Percentiles rank a stretch among this genome's conserved stretches.
Evolutionary conservation across 2,888 invertebrate species (phyloP).

Genomic region (Tenthredo mesomela): DNA sequence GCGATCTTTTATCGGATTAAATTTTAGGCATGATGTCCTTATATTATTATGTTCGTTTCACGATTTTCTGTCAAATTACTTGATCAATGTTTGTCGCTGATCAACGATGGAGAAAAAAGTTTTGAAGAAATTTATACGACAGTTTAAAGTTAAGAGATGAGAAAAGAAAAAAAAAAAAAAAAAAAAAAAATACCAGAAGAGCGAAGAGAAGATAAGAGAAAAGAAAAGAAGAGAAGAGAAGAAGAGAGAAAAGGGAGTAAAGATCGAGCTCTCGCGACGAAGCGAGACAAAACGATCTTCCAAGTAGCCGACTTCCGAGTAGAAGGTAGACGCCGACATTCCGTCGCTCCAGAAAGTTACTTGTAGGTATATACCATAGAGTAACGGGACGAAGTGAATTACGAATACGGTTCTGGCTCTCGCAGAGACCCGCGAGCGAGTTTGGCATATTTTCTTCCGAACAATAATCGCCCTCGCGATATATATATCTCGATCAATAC

Average conservation of each 20-base stretch:
- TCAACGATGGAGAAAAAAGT: neutral
- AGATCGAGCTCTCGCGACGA: neutral
- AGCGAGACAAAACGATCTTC: constrained; percentile 50
- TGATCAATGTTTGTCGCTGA: neutral
- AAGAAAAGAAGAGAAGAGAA: no score
- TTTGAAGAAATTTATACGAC: neutral
- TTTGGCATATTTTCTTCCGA: constrained; percentile 14
- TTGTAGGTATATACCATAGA: constrained; percentile 3
- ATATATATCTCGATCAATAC: no score
- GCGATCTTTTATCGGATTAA: neutral
- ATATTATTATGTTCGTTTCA: no score
- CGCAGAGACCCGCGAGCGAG: neutral
- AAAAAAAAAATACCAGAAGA: neutral
- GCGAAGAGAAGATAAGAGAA: no score
- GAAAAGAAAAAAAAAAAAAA: neutral
- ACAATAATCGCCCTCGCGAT: no score
- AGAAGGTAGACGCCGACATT: constrained; percentile 48
- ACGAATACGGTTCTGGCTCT: constrained; percentile 29
- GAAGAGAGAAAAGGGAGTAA: neutral
- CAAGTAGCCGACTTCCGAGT: constrained; percentile 51
- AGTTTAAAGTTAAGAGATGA: neutral
- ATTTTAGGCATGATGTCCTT: no score
- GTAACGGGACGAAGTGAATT: constrained; percentile 44
- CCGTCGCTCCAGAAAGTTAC: constrained; percentile 52
- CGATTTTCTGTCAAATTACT: neutral